Conservation (phyloP, 1,140 invertebrate genomes). For the Eumaeus atala region DNA sequence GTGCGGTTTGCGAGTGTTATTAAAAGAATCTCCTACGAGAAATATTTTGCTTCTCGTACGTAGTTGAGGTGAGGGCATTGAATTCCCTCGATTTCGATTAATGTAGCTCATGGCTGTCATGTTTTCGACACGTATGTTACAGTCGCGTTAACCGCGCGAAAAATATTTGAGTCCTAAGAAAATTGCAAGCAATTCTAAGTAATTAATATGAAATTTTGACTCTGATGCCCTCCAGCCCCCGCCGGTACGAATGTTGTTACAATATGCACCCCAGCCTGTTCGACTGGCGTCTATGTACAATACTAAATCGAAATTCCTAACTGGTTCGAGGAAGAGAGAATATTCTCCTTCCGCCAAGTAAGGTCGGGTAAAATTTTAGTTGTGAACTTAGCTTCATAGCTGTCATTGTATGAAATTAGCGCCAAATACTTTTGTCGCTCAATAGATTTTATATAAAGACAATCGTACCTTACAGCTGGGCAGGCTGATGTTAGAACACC, state of each 20-base stretch:
- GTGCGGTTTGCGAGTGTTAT: no score
- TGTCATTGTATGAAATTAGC: no score
- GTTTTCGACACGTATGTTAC: not conserved
- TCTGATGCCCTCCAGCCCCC: constrained; percentile 1
- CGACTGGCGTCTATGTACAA: not conserved
- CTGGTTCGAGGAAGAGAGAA: not conserved
- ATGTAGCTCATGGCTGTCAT: not conserved
- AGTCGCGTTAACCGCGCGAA: not conserved
- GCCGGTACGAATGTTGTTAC: not conserved
- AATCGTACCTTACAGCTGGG: no score
- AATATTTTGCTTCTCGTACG: constrained; percentile 3
- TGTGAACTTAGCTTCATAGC: not conserved
- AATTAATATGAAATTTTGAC: constrained; percentile 11
- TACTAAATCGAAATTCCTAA: not conserved
- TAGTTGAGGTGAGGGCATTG: constrained; percentile 3
- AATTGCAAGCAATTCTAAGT: constrained; percentile 2
- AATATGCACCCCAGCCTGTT: not conserved
- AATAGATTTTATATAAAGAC: no score
- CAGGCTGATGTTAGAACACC: no score
- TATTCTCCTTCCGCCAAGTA: not conserved
- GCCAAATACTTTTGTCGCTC: no score
- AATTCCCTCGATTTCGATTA: constrained; percentile 6
- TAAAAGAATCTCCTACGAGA: not conserved
- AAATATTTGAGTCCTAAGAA: constrained; percentile 6
- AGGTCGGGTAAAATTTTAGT: not conserved